These are phyloP conservation scores for Phyllostomus discolor DNA, from an alignment of 2,113 vertebrate genomes.

Conservation along the genomic window DNA sequence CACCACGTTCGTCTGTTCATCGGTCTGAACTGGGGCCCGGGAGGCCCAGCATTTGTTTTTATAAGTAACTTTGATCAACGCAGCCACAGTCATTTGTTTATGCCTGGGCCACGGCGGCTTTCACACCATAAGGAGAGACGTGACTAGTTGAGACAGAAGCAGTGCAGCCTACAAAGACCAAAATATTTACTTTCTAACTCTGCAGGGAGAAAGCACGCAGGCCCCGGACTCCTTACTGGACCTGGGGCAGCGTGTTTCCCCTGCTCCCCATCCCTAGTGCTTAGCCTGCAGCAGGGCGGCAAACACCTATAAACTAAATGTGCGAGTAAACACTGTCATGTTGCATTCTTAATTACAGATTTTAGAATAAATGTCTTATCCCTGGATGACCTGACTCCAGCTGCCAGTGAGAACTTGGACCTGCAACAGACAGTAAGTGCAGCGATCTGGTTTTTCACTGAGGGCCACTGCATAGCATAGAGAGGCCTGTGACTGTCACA, in stretches of 20 bases:
- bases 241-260: rapidly evolving
- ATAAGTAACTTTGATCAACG: background rate
- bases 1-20: rapidly evolving
- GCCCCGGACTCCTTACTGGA: too few species aligned
- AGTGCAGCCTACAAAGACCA: background rate
- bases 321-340: rapidly evolving
- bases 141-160: background rate
- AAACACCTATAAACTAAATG: background rate
- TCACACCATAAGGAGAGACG: background rate
- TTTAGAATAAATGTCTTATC: slow-evolving; percentile 87
- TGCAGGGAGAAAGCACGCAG: background rate
- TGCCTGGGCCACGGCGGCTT: background rate
- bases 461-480: background rate
- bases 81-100: background rate
- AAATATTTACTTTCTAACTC: background rate
- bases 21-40: background rate
- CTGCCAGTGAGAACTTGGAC: slow-evolving; percentile 19
- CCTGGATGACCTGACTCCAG: slow-evolving; percentile 85
- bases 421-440: slow-evolving; percentile 67
- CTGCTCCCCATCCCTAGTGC: background rate
- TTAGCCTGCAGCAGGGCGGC: background rate
- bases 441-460: background rate
- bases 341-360: slow-evolving; percentile 74
- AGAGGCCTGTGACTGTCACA: background rate
- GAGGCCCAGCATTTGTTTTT: background rate